A percentile compares a stretch with the other conserved stretches of the same genome.
These are phyloP conservation scores for Halcyon leucocephala DNA, from an alignment of 2,797 vertebrate species.

Conservation along the genomic window DNA sequence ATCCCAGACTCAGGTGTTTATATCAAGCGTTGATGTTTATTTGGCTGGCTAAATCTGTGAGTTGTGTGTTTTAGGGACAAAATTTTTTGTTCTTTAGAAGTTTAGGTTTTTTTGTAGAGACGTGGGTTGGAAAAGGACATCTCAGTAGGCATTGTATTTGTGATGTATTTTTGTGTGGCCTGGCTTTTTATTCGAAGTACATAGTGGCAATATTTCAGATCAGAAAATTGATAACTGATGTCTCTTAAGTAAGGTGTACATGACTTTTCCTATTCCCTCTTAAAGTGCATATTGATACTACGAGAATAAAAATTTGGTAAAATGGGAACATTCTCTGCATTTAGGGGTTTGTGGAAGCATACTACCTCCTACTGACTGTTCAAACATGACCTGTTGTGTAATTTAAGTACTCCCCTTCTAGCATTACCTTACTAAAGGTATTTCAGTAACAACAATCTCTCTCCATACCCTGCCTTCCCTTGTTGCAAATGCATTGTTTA, in stretches of 20 bases:
- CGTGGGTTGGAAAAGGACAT: not conserved
- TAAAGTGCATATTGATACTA: not conserved
- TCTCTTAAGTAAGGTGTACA: not conserved
- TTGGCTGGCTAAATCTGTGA: not conserved
- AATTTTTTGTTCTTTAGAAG: not conserved
- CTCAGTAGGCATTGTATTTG: not conserved
- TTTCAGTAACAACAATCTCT: not conserved
- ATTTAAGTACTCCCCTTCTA: not conserved
- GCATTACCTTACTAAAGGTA: not conserved
- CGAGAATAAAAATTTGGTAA: not conserved
- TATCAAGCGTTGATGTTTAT: not conserved
- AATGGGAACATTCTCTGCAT: not conserved
- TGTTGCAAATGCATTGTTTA: not conserved
- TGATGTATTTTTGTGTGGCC: not conserved
- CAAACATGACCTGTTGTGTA: not conserved
- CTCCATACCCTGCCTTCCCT: not conserved
- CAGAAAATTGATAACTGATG: not conserved
- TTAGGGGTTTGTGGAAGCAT: not conserved
- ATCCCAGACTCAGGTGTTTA: not conserved
- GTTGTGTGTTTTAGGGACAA: not conserved
- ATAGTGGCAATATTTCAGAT: not conserved
- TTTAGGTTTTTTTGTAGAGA: not conserved
- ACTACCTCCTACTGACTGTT: not conserved
- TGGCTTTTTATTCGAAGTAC: not conserved
- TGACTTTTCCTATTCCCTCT: not conserved